Conservation (phyloP, 2,113 vertebrate genomes). For the Herpetotheres cachinnans region DNA sequence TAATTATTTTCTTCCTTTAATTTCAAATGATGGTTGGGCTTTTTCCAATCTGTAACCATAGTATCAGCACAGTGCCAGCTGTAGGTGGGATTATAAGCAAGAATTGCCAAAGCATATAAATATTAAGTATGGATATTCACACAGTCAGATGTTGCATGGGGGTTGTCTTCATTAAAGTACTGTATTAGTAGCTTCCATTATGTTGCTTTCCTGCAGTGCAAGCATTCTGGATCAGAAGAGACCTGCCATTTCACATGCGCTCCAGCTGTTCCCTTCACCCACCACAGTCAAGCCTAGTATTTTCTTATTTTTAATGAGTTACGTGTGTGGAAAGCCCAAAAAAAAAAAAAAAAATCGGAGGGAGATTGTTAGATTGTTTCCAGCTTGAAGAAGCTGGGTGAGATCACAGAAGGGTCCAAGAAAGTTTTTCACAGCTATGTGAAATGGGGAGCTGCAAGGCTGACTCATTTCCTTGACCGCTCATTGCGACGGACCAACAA, state of each 20-base stretch:
- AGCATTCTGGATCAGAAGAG: slow-evolving; percentile 41
- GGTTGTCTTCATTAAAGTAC: not conserved
- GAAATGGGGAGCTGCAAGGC: not conserved
- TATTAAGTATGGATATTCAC: not conserved
- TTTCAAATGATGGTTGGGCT: not conserved
- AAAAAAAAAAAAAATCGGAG: not conserved
- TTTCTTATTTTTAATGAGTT: slow-evolving; percentile 32
- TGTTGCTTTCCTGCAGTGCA: not conserved
- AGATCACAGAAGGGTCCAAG: not conserved
- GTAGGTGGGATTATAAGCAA: not conserved
- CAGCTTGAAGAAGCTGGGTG: not conserved
- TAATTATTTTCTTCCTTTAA: not conserved
- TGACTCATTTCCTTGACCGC: not conserved
- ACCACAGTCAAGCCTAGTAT: not conserved
- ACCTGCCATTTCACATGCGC: not conserved
- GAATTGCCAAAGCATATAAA: not conserved
- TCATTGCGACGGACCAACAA: not conserved
- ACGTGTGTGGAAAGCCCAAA: not conserved
- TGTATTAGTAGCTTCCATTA: slow-evolving; percentile 10
- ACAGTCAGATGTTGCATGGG: not conserved
- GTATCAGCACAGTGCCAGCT: not conserved
- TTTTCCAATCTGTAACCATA: not conserved
- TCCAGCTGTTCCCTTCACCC: slow-evolving; percentile 44
- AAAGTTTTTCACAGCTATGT: not conserved
- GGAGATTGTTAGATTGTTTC: not conserved